Evolutionary conservation across 2,797 vertebrate genomes (phyloP).

Genomic region (Hemitrygon akajei): DNA sequence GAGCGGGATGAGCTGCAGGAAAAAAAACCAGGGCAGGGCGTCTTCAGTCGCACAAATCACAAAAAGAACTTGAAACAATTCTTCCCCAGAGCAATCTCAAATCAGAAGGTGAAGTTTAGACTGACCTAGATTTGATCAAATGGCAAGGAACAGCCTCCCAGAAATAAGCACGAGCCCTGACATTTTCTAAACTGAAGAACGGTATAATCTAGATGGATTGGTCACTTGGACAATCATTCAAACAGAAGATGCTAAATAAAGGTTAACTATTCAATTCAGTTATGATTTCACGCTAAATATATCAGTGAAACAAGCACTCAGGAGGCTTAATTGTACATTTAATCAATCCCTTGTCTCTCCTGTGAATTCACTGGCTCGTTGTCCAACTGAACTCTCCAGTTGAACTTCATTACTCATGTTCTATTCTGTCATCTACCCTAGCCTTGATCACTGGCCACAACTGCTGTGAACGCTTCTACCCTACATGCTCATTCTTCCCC

Average conservation of each 20-base stretch:
- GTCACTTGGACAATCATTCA: background rate
- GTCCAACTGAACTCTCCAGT: too few species aligned
- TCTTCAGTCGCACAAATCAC: background rate
- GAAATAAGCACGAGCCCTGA: background rate
- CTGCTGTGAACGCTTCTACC: background rate
- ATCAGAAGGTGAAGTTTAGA: background rate
- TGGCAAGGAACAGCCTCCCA: background rate
- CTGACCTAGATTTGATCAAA: background rate
- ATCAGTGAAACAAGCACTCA: background rate
- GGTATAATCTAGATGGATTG: background rate
- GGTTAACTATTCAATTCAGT: background rate
- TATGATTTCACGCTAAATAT: background rate
- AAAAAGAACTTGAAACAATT: too few species aligned
- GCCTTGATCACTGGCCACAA: background rate
- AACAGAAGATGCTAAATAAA: background rate
- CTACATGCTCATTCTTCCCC: background rate
- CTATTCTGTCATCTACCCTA: too few species aligned
- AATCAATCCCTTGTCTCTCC: too few species aligned
- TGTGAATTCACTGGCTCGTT: too few species aligned
- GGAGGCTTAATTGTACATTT: too few species aligned
- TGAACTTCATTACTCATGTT: too few species aligned
- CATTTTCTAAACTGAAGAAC: background rate
- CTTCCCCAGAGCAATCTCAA: too few species aligned
- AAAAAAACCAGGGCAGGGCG: too few species aligned
- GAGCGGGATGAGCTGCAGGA: slow-evolving; percentile 68